Conservation (phyloP, 2,113 vertebrate genomes). For the Heterotilapia buettikoferi region DNA sequence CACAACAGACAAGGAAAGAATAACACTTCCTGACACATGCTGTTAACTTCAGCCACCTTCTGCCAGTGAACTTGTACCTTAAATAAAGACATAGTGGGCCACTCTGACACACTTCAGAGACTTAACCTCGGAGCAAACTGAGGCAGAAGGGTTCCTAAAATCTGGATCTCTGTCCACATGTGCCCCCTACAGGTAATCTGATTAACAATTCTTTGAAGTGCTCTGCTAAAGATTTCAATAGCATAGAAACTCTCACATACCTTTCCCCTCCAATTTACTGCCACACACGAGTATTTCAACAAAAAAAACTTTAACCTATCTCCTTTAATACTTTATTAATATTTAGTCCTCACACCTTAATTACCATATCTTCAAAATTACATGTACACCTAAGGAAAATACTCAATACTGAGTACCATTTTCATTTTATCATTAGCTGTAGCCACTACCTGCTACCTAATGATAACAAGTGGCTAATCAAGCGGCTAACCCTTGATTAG, state of each 20-base stretch:
- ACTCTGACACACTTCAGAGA: not conserved
- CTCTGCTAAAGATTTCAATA: not conserved
- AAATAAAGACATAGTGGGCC: not conserved
- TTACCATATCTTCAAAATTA: not conserved
- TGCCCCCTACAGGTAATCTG: slow-evolving; percentile 49
- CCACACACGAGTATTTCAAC: not conserved
- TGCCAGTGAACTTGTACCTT: not conserved
- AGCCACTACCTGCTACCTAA: not conserved
- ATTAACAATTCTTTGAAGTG: not conserved
- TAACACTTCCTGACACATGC: not conserved
- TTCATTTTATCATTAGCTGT: not conserved
- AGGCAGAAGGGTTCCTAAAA: not conserved
- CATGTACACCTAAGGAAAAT: not conserved
- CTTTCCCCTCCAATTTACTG: not conserved
- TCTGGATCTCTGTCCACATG: not conserved
- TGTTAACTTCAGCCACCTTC: not conserved
- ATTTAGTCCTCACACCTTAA: not conserved
- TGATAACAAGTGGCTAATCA: not conserved
- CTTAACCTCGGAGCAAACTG: not conserved
- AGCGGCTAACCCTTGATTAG: not conserved
- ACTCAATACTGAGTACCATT: not conserved
- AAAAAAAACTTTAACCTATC: not conserved
- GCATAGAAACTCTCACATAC: not conserved
- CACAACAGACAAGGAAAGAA: not conserved
- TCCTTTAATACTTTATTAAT: not conserved